Evolutionary conservation across 2,888 invertebrate species (phyloP).

Genomic region (Vannuccia rotundouncinata): DNA sequence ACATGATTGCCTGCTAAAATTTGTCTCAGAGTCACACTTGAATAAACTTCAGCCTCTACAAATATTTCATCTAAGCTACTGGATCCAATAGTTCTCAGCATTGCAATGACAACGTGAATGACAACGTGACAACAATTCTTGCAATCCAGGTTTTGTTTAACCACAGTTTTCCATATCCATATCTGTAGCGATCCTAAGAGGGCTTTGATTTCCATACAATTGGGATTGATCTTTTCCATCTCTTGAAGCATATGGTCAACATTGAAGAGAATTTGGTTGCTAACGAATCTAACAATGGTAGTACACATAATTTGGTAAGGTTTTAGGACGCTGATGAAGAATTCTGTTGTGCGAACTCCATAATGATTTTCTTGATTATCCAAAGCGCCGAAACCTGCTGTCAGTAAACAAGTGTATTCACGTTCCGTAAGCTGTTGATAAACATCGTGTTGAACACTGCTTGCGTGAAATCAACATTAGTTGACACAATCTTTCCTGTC

Average conservation of each 20-base stretch:
- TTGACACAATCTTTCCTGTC: slow-evolving; percentile 13
- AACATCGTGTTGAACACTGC: not conserved
- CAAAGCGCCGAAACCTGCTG: not conserved
- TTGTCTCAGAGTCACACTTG: not conserved
- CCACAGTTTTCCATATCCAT: slow-evolving; percentile 11
- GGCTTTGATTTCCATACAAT: not conserved
- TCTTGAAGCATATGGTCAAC: slow-evolving; percentile 19
- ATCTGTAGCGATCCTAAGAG: slow-evolving; percentile 20
- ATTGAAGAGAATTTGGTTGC: slow-evolving; percentile 16
- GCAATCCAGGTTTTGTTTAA: slow-evolving; percentile 18
- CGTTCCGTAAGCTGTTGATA: slow-evolving; percentile 2
- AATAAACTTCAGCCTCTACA: slow-evolving; percentile 22
- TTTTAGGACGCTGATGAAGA: slow-evolving; percentile 14
- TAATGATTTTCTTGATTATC: slow-evolving; percentile 4
- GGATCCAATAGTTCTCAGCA: not conserved
- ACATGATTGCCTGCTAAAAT: not conserved
- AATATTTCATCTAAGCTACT: slow-evolving; percentile 8
- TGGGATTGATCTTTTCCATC: not conserved
- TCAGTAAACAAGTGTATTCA: slow-evolving; percentile 20
- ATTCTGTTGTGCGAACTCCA: slow-evolving; percentile 2
- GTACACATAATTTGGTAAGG: slow-evolving; percentile 11
- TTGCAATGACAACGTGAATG: slow-evolving; percentile 21
- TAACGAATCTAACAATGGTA: slow-evolving; percentile 18
- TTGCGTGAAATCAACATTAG: not conserved
- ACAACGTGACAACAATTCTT: slow-evolving; percentile 3